Evolutionary conservation across 2,113 vertebrate species (phyloP).

Genomic region (Lagopus leucura): DNA sequence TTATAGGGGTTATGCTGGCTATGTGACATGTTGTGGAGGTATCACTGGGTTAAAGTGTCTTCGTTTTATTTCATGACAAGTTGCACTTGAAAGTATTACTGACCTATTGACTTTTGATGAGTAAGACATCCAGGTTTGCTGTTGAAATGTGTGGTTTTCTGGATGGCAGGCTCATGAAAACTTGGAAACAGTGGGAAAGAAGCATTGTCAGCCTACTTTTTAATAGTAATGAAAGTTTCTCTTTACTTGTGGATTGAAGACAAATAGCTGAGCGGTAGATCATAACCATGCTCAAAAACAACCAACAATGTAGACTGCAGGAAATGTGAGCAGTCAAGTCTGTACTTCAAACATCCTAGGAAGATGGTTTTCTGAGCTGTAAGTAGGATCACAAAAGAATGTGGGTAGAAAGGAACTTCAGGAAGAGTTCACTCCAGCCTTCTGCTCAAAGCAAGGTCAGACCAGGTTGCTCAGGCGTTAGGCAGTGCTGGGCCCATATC

Average conservation of each 20-base stretch:
- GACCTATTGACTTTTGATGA: background rate
- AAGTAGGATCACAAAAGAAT: background rate
- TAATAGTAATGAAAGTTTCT: background rate
- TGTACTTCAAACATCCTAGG: background rate
- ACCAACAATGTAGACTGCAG: background rate
- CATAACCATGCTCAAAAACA: background rate
- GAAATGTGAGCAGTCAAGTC: background rate
- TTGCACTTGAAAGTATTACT: background rate
- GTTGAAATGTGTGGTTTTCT: background rate
- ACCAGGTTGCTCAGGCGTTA: background rate
- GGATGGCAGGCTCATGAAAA: background rate
- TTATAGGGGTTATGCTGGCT: background rate
- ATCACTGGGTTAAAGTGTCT: background rate
- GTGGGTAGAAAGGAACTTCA: background rate
- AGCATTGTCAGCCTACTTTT: background rate
- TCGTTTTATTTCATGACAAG: constrained; percentile 13
- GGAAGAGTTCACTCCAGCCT: background rate
- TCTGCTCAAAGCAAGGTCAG: background rate
- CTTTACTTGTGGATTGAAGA: background rate
- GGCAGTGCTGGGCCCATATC: background rate
- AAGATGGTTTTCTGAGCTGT: background rate
- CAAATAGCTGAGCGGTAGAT: background rate
- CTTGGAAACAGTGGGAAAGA: background rate
- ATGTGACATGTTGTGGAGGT: background rate
- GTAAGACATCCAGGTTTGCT: background rate